phyloP scores from a whole-genome alignment of 2,888 invertebrate genomes.

The Syritta pipiens region DNA sequence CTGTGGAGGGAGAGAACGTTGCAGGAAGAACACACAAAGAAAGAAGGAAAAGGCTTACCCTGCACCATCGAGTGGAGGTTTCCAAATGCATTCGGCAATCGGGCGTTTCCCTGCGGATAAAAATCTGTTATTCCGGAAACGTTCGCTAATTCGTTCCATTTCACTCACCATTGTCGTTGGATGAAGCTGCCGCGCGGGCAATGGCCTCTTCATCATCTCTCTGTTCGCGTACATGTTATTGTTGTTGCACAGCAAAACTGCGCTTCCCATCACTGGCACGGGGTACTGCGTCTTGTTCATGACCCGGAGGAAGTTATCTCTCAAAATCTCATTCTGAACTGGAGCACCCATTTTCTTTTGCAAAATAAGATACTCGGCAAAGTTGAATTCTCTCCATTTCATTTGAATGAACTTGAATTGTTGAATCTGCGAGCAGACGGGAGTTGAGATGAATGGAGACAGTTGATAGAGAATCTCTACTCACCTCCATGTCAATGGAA shows the following conservation, averaged over 20 bases:
- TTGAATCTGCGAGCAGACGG: slow-evolving; percentile 70
- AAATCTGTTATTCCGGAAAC: too few relatives aligned
- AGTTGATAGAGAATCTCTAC: slow-evolving; percentile 18
- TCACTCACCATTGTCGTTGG: slow-evolving; percentile 32
- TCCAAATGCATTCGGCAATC: slow-evolving; percentile 71
- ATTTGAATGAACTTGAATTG: slow-evolving; percentile 76
- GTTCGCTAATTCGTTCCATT: not conserved
- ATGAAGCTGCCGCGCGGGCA: slow-evolving; percentile 32
- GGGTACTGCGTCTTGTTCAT: slow-evolving; percentile 72
- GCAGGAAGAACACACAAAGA: not conserved
- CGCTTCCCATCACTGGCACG: slow-evolving; percentile 19
- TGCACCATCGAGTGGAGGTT: slow-evolving; percentile 71
- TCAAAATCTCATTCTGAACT: slow-evolving; percentile 74
- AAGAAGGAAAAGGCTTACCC: slow-evolving; percentile 50
- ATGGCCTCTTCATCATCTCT: slow-evolving; percentile 28
- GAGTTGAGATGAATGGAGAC: not conserved
- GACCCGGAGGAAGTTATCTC: slow-evolving; percentile 75
- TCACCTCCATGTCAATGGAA: slow-evolving; percentile 73
- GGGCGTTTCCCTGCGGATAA: slow-evolving; percentile 41
- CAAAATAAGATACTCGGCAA: slow-evolving; percentile 76
- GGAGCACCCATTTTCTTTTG: slow-evolving; percentile 77
- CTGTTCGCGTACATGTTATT: slow-evolving; percentile 63
- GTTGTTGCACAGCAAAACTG: slow-evolving; percentile 48
- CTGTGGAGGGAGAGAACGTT: slow-evolving; percentile 28
- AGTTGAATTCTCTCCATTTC: slow-evolving; percentile 77